Evolutionary conservation across 2,113 vertebrate species (phyloP).

Genomic region (Cranoglanis bouderius): DNA sequence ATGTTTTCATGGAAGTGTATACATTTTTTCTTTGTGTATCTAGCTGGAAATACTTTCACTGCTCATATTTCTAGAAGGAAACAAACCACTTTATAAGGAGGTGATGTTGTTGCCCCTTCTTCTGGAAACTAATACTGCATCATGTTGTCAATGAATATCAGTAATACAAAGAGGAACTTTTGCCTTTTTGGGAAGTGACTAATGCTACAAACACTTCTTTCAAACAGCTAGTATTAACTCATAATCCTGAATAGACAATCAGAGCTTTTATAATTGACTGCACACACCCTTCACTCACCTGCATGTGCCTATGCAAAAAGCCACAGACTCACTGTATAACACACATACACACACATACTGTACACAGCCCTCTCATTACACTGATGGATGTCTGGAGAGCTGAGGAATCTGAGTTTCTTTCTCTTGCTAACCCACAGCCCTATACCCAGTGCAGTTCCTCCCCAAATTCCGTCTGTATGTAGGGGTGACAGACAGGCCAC

Average conservation of each 20-base stretch:
- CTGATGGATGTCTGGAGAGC: conserved; percentile 14
- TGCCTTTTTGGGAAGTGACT: neutral
- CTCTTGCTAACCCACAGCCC: neutral
- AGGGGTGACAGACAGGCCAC: conserved; percentile 13
- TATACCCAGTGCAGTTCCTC: neutral
- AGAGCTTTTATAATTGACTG: neutral
- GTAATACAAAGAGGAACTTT: neutral
- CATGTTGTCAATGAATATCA: neutral
- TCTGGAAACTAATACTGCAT: neutral
- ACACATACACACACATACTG: neutral
- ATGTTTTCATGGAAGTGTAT: neutral
- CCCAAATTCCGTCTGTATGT: conserved; percentile 6
- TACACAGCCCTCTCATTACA: neutral
- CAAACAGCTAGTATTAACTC: neutral
- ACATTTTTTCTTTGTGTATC: neutral
- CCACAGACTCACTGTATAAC: neutral
- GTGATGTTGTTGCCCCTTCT: neutral
- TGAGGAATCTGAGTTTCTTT: conserved; percentile 12
- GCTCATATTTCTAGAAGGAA: conserved; percentile 2
- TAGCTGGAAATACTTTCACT: neutral
- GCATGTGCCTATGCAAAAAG: neutral
- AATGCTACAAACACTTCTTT: neutral
- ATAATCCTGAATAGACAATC: neutral
- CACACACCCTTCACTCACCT: neutral
- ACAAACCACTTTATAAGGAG: neutral